A percentile compares a stretch with the other conserved stretches of the same genome.
Conservation (phyloP, 2,113 vertebrate species). For the Macroglossus sobrinus region DNA sequence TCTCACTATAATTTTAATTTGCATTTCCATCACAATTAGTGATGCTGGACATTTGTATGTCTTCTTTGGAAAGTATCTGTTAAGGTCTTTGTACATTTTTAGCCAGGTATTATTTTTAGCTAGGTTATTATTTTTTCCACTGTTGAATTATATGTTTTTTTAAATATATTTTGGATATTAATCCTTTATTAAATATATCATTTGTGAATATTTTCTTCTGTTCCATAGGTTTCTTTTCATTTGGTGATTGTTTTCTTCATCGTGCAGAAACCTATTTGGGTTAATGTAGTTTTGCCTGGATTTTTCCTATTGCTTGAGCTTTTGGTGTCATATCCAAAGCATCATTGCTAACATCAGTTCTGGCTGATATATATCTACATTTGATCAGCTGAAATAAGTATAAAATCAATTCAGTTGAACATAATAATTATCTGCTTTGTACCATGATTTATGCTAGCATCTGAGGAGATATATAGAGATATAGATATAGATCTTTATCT, state of each 20-base stretch:
- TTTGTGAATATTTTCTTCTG: not conserved
- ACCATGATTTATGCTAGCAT: not conserved
- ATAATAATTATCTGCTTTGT: not conserved
- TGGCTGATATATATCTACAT: not conserved
- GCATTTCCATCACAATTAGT: not conserved
- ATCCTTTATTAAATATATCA: not conserved
- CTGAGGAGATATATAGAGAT: not conserved
- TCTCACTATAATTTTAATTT: not conserved
- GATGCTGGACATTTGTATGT: not conserved
- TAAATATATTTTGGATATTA: not conserved
- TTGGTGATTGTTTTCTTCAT: not conserved
- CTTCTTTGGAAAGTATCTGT: not conserved
- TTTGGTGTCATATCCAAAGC: not conserved
- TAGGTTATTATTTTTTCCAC: not conserved
- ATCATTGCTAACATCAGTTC: not conserved
- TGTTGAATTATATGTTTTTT: not conserved
- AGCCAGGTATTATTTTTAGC: not conserved
- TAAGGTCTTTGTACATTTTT: not conserved
- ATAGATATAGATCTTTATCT: not conserved
- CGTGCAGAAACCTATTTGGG: not conserved
- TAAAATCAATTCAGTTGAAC: not conserved
- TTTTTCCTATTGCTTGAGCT: not conserved
- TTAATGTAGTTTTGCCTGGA: not conserved
- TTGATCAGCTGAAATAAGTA: not conserved
- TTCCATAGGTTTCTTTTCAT: not conserved